A percentile compares a stretch with the other conserved stretches of the same genome.
phyloP scores from a whole-genome alignment of 2,113 vertebrate species.

The Anolis sagrei region DNA sequence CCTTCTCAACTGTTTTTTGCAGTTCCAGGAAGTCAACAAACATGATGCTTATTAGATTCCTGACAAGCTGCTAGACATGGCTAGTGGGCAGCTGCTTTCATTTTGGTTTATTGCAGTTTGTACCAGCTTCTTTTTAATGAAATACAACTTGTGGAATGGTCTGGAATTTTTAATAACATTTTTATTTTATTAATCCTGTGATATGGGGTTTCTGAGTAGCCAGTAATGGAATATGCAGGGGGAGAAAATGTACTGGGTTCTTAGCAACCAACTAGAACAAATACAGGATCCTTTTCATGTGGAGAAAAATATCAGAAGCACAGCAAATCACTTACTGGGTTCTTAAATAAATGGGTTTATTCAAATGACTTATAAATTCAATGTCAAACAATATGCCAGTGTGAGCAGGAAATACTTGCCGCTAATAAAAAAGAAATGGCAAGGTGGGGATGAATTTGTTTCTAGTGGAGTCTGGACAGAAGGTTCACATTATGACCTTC shows the following conservation, averaged over 20 bases:
- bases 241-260: background rate
- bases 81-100: background rate
- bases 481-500: background rate
- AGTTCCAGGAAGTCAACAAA: background rate
- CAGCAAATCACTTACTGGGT: constrained; percentile 1
- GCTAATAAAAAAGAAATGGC: background rate
- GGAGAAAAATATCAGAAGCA: constrained; percentile 2
- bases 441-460: background rate
- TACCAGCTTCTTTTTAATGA: background rate
- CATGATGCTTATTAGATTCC: background rate
- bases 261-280: constrained; percentile 31
- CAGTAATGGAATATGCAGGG: constrained; percentile 5
- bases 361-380: background rate
- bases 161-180: background rate
- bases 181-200: constrained; percentile 11
- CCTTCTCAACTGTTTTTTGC: background rate
- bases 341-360: constrained; percentile 1
- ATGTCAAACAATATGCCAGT: background rate
- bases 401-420: no score
- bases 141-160: background rate
- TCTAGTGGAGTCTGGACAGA: background rate
- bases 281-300: background rate
- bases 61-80: background rate
- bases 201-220: background rate
- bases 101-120: background rate